Evolutionary conservation across 2,797 vertebrate genomes (phyloP), one percentile per base, ranked within the genome.

Genomic region (Bryconaethiops microstoma): DNA sequence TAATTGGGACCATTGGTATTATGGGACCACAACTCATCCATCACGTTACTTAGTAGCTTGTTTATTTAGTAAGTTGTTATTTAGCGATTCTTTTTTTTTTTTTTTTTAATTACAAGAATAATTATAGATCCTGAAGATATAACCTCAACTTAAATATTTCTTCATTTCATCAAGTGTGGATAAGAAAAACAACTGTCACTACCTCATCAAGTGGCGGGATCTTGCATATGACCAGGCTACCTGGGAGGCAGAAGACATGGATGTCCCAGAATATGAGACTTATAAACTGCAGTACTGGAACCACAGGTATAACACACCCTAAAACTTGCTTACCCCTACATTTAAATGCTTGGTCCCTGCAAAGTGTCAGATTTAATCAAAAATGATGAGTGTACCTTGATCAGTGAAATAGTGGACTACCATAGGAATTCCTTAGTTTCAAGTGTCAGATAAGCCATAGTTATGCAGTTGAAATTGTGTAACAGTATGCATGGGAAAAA

Each of bases 131-230:
- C 9, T 62, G 19, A 62, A 25, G 57, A 59, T 57, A 17, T 19
- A 57, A 57, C 59, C 23, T 25, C 23, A 23, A 9, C 40, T 5
- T 74, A 7, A 9, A 25, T 65, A 25, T 21, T 17, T 77, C 23
- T 50, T 21, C 54, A 29, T 70, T 25, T 13, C 12, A 25, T 78
- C 14, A 85, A 99, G 98, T 21, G 92, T 97, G 91, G 97, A 99
- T 91, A 96, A 97, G 87, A 99, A 99, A 87, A 96, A 95, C 42
- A 96, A 97, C 19, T 94, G 97, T 76, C 97, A 98, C 92, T 99
- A 99, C 86, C 92, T 99, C 89, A 98, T 99, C 86, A 99, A 99
- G 88, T 99, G 98, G 98, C 91, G 96, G 48, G 98, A 99, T 83
- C 88, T 98, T 39, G 57, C 94, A 0, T 99, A 99, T 70, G 98